Evolutionary conservation across 2,797 vertebrate genomes (phyloP).

Genomic region (Artibeus lituratus): DNA sequence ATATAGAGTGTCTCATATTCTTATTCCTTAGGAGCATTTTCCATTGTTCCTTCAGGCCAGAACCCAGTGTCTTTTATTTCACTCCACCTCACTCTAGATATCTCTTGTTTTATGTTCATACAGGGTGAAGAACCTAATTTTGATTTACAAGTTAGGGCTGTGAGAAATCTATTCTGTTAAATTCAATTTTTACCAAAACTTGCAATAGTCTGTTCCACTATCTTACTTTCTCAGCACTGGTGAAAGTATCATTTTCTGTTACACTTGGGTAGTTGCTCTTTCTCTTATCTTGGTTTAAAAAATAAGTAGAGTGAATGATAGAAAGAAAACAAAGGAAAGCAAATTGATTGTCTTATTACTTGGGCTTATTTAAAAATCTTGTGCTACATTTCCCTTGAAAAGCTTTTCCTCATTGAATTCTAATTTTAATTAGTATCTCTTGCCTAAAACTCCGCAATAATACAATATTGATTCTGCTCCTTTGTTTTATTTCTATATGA

Average conservation of each 20-base stretch:
- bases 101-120: background rate
- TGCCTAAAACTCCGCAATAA: conserved; percentile 10
- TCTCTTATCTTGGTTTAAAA: background rate
- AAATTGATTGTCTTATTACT: background rate
- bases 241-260: background rate
- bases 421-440: conserved; percentile 43
- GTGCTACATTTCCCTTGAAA: conserved; percentile 45
- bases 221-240: background rate
- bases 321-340: background rate
- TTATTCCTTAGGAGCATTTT: background rate
- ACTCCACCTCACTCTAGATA: background rate
- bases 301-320: background rate
- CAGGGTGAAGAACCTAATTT: background rate
- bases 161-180: background rate
- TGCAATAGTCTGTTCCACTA: background rate
- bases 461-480: conserved; percentile 11
- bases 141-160: background rate
- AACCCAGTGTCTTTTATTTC: background rate
- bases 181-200: background rate
- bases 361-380: background rate
- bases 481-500: conserved; percentile 49
- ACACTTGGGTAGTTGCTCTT: background rate
- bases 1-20: background rate
- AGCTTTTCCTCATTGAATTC: conserved; percentile 33
- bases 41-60: background rate